These are phyloP conservation scores for Oreamnos americanus DNA, from an alignment of 2,113 vertebrate genomes.

Conservation along the genomic window DNA sequence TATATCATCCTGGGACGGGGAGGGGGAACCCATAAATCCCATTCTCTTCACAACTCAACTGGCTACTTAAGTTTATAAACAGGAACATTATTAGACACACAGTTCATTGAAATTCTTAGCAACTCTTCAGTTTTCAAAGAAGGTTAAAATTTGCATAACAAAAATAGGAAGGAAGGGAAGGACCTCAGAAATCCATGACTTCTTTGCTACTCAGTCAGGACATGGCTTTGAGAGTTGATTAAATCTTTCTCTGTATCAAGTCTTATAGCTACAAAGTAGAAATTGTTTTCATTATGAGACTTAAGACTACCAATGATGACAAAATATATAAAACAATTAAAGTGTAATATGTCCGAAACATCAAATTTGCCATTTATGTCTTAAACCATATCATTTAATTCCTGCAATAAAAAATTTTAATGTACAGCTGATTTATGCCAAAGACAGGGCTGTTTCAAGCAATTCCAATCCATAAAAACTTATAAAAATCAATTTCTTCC, in stretches of 20 bases:
- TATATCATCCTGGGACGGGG: background rate
- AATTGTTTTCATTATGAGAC: background rate
- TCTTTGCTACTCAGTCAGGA: background rate
- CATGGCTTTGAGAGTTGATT: background rate
- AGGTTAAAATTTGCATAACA: background rate
- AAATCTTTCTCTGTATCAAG: background rate
- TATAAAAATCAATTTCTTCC: background rate
- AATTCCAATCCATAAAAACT: background rate
- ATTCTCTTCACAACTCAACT: background rate
- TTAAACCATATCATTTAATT: background rate
- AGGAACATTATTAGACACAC: background rate
- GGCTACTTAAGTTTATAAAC: background rate
- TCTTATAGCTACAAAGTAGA: background rate
- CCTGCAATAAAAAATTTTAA: background rate
- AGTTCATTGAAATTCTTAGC: background rate
- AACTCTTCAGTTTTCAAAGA: background rate
- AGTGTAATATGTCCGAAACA: background rate
- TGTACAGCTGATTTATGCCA: background rate
- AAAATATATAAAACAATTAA: background rate
- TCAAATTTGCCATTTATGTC: background rate
- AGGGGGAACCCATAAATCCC: background rate
- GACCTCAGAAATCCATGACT: background rate
- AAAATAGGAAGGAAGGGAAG: background rate
- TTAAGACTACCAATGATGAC: background rate
- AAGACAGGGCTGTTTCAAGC: background rate